Conservation (phyloP, 2,113 vertebrate species). For the Grantiella picta region DNA sequence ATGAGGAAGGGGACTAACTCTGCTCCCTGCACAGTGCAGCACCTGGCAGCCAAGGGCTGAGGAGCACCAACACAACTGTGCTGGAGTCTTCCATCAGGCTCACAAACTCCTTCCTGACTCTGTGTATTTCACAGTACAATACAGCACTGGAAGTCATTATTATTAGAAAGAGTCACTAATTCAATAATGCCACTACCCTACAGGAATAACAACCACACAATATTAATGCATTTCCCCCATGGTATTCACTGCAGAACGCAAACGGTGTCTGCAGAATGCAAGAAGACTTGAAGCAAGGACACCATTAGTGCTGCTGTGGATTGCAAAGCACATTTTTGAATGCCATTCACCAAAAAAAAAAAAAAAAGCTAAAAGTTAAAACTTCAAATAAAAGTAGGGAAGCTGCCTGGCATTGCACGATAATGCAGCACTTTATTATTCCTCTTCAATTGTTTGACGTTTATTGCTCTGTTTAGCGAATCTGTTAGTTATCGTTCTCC, state of each 20-base stretch:
- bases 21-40: not conserved
- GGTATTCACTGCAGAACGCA: not conserved
- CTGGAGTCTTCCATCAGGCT: not conserved
- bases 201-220: not conserved
- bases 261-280: not conserved
- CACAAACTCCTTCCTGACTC: not conserved
- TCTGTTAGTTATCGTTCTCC: slow-evolving; percentile 34
- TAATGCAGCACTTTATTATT: slow-evolving; percentile 42
- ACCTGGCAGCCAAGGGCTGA: accelerated
- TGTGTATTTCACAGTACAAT: not conserved
- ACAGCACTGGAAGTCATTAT: not conserved
- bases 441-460: slow-evolving; percentile 24
- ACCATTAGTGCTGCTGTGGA: not conserved
- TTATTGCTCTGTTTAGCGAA: slow-evolving; percentile 36
- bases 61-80: not conserved
- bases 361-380: not conserved
- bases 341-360: not conserved
- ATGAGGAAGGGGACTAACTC: no score
- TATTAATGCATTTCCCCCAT: not conserved
- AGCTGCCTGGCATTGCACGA: slow-evolving; percentile 25
- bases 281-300: not conserved
- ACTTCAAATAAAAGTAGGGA: slow-evolving; percentile 22
- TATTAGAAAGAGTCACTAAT: slow-evolving; percentile 28
- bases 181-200: not conserved
- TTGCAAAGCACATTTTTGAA: not conserved